Evolutionary conservation across 2,888 invertebrate genomes (phyloP).

Genomic region (Cinara cedri): DNA sequence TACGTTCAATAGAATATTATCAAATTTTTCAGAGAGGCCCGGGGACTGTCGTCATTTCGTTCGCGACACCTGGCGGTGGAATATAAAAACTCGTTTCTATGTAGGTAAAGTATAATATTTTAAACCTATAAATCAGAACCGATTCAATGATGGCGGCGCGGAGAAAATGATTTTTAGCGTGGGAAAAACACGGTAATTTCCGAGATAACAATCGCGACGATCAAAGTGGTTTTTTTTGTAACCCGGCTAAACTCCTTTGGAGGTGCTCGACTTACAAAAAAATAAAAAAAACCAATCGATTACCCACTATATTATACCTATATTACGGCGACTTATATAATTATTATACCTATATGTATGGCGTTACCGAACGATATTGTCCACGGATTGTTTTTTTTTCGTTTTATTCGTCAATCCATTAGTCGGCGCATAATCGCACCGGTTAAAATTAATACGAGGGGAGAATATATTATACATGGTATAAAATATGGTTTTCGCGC

Average conservation of each 20-base stretch:
- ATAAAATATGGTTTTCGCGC: too few species aligned
- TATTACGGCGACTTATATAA: too few species aligned
- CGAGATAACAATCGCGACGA: constrained; percentile 41
- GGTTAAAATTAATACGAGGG: too few species aligned
- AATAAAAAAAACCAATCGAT: constrained; percentile 1
- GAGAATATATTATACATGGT: too few species aligned
- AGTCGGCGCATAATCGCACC: too few species aligned
- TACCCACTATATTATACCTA: neutral
- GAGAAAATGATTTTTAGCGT: constrained; percentile 38
- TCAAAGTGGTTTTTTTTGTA: constrained; percentile 28
- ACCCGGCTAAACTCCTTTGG: neutral
- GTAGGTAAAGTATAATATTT: neutral
- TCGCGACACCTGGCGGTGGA: too few species aligned
- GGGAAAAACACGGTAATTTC: constrained; percentile 47
- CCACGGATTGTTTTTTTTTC: too few species aligned
- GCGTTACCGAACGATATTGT: too few species aligned
- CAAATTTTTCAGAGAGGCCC: too few species aligned
- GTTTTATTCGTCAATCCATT: too few species aligned
- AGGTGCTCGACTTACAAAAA: neutral
- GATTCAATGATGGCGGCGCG: neutral
- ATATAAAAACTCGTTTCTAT: constrained; percentile 26
- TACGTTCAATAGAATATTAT: too few species aligned
- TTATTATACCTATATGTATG: too few species aligned
- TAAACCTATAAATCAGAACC: constrained; percentile 34
- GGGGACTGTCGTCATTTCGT: neutral